Evolutionary conservation across 2,113 vertebrate species (phyloP).

Genomic region (Cygnus buccinator): DNA sequence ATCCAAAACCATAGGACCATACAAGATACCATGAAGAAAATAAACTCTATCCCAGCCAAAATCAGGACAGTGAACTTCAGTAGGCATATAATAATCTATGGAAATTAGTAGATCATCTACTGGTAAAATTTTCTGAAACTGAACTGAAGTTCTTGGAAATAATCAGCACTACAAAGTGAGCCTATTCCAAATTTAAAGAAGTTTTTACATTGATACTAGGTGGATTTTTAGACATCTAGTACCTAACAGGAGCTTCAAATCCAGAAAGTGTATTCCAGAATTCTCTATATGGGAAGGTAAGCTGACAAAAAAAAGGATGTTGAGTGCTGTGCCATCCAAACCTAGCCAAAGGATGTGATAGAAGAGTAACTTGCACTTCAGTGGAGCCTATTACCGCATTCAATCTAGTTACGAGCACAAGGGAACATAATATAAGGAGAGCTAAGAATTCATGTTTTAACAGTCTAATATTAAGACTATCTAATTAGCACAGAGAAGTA

Average conservation of each 20-base stretch:
- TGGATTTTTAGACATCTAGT: not conserved
- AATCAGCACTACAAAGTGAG: not conserved
- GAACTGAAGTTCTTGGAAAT: not conserved
- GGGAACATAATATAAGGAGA: not conserved
- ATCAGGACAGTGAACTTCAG: not conserved
- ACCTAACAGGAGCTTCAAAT: not conserved
- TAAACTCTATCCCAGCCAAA: no score
- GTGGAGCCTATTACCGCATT: not conserved
- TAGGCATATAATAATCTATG: not conserved
- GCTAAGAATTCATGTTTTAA: not conserved
- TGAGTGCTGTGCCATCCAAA: not conserved
- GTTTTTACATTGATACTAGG: not conserved
- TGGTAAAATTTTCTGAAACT: not conserved
- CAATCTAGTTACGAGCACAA: not conserved
- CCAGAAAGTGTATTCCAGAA: not conserved
- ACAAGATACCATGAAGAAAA: no score
- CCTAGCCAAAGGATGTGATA: not conserved
- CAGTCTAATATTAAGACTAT: not conserved
- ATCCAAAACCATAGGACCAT: no score
- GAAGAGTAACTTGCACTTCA: fast-evolving
- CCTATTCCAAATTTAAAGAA: not conserved
- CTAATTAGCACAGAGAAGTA: not conserved
- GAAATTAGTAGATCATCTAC: not conserved
- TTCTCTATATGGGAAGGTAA: not conserved
- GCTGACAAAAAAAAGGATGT: not conserved